Conservation (phyloP, 2,888 invertebrate genomes). For the Drosophila tanythrix region DNA sequence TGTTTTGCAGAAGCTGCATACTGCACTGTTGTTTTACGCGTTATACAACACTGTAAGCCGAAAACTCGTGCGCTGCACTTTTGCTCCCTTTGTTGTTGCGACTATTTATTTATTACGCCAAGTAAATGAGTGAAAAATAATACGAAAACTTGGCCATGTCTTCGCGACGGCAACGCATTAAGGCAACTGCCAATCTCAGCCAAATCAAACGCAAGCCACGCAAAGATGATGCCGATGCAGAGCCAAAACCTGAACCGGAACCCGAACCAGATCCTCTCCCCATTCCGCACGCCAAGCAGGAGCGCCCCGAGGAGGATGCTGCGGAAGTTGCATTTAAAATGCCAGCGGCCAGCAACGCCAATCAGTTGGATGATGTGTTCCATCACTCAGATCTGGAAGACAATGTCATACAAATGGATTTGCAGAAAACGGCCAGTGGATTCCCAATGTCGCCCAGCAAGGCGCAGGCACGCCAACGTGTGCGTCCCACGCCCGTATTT, state of each 20-base stretch:
- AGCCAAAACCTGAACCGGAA: conserved; percentile 20
- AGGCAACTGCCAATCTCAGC: conserved; percentile 88
- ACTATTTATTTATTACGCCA: conserved; percentile 18
- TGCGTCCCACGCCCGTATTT: conserved; percentile 89
- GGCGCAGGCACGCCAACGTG: conserved; percentile 88
- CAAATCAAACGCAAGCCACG: conserved; percentile 64
- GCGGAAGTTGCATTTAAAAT: conserved; percentile 76
- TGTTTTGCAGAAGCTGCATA: conserved; percentile 11
- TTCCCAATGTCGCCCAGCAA: conserved; percentile 85
- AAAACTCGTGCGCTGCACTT: conserved; percentile 52
- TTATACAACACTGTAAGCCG: conserved; percentile 37
- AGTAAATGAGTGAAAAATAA: conserved; percentile 53
- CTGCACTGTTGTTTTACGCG: conserved; percentile 2
- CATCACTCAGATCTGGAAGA: conserved; percentile 81
- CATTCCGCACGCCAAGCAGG: conserved; percentile 11
- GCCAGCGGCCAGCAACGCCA: conserved; percentile 57
- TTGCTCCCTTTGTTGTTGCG: conserved; percentile 30
- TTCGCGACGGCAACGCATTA: conserved; percentile 89
- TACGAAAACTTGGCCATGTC: conserved; percentile 85
- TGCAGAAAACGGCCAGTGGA: conserved; percentile 71
- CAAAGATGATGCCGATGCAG: conserved; percentile 51
- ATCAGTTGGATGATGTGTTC: conserved; percentile 74
- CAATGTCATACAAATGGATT: conserved; percentile 82
- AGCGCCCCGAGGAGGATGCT: conserved; percentile 36
- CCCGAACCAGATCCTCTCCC: conserved; percentile 18